A percentile compares a stretch with the other conserved stretches of the same genome.
Evolutionary conservation across 1,140 invertebrate genomes (phyloP).

Genomic region (Eumeta japonica): DNA sequence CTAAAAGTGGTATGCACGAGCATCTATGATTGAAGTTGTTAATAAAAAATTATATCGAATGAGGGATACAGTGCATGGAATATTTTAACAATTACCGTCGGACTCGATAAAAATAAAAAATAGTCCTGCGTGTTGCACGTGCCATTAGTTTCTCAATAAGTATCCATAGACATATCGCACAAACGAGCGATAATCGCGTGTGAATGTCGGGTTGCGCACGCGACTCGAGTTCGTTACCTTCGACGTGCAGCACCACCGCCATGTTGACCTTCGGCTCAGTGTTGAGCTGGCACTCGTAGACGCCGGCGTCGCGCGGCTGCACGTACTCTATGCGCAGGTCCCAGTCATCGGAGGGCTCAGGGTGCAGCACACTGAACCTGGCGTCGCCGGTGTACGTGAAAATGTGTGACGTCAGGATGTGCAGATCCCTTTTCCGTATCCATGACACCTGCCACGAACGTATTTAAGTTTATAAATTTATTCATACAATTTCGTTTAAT

Average conservation of each 20-base stretch:
- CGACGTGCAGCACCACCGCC: slow-evolving; percentile 72
- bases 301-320: slow-evolving; percentile 79
- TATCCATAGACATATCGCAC: neutral
- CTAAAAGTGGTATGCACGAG: too few relatives aligned
- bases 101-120: too few relatives aligned
- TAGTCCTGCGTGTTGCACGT: too few relatives aligned
- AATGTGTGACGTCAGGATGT: slow-evolving; percentile 83
- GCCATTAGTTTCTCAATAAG: too few relatives aligned
- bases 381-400: slow-evolving; percentile 86
- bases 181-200: slow-evolving; percentile 1
- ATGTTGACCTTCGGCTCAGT: slow-evolving; percentile 85
- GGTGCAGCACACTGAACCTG: slow-evolving; percentile 80
- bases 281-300: slow-evolving; percentile 85
- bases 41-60: too few relatives aligned
- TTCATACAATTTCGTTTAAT: neutral
- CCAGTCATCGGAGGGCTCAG: slow-evolving; percentile 87
- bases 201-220: neutral
- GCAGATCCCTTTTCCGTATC: slow-evolving; percentile 87
- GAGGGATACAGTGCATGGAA: too few relatives aligned
- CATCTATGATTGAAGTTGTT: too few relatives aligned
- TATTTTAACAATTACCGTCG: too few relatives aligned
- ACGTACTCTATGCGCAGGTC: slow-evolving; percentile 85
- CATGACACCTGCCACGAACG: slow-evolving; percentile 74
- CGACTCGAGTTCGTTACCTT: too few relatives aligned
- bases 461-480: neutral